Evolutionary conservation across 2,113 vertebrate species (phyloP), one percentile per base, ranked within the genome.

Genomic region (Phrynocephalus versicolor): DNA sequence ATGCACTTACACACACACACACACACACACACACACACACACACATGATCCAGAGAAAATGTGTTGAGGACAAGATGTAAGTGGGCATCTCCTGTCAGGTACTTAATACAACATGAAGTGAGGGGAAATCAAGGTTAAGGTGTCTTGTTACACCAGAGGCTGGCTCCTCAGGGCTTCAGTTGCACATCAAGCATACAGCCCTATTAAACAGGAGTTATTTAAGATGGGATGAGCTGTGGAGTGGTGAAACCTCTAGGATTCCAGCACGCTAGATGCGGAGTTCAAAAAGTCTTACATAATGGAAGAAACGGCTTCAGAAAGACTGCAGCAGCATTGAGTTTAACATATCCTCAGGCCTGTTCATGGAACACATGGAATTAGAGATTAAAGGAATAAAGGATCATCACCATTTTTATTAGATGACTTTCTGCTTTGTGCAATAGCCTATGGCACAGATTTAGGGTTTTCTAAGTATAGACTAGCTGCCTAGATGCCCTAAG

Each of bases 31-130:
- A 84, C 55, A 81, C 13, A 75, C 16, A 3, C 84, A 58, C 85
- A 23, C 37, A 89, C 37, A 62, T 86, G 35, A 69, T 41, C 55
- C 60, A 74, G 83, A 2, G 75, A 85, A 70, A 81, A 92, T 83
- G 75, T 80, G 51, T 83, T 75, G 76, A 83, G 71, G 30, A 82
- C 45, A 85, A 84, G 73, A 79, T 45, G 55, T 30, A 83, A 23
- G 75, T 51, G 27, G 72, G 14, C 25, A 85, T 41, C 64, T 79
- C 55, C 37, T 86, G 33, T 71, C 27, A 85, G 3, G 65, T 30
- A 82, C 8, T 1, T 85, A 83, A 85, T 73, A 83, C 64, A 83
- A 65, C 84, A 10, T 51, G 73, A 45, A 3, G 0, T 84, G 83
- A 83, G 86, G 58, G 84, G 83, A 87, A 88, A 30, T 79, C 78